These are phyloP conservation scores for Carassius carassius DNA, from an alignment of 2,113 vertebrate species.

Conservation along the genomic window DNA sequence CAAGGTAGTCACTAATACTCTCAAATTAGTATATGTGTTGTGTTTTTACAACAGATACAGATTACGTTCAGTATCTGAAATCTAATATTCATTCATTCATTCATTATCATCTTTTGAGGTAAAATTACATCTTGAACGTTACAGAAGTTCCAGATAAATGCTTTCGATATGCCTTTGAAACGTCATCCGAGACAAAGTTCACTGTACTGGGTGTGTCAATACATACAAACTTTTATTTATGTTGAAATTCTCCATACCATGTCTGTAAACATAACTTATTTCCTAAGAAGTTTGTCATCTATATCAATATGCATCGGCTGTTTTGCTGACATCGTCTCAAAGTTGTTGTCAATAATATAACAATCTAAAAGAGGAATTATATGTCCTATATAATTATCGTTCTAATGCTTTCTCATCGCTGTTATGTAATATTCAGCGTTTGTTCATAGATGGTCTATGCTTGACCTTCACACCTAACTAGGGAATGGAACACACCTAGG, in stretches of 20 bases:
- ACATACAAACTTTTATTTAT: neutral
- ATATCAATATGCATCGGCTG: neutral
- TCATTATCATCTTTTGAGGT: neutral
- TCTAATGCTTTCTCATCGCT: neutral
- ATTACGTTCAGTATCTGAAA: no score
- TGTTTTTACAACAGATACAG: no score
- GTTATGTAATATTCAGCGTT: slow-evolving; percentile 2
- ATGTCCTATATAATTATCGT: neutral
- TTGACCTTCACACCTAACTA: slow-evolving; percentile 19
- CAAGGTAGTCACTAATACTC: slow-evolving; percentile 61
- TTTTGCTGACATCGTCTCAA: neutral
- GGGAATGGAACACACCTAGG: neutral
- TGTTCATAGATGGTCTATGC: neutral
- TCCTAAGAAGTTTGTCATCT: neutral
- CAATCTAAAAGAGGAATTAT: no score
- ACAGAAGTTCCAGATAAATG: neutral
- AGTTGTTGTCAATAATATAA: neutral
- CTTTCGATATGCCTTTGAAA: slow-evolving; percentile 10
- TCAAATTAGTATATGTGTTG: no score
- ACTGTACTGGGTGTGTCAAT: slow-evolving; percentile 30
- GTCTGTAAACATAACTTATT: slow-evolving; percentile 6
- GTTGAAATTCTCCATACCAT: neutral
- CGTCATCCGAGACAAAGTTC: slow-evolving; percentile 12
- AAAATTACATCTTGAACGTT: neutral
- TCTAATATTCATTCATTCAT: neutral